Evolutionary conservation across 1,140 invertebrate genomes (phyloP).

Genomic region (Episyrphus balteatus): DNA sequence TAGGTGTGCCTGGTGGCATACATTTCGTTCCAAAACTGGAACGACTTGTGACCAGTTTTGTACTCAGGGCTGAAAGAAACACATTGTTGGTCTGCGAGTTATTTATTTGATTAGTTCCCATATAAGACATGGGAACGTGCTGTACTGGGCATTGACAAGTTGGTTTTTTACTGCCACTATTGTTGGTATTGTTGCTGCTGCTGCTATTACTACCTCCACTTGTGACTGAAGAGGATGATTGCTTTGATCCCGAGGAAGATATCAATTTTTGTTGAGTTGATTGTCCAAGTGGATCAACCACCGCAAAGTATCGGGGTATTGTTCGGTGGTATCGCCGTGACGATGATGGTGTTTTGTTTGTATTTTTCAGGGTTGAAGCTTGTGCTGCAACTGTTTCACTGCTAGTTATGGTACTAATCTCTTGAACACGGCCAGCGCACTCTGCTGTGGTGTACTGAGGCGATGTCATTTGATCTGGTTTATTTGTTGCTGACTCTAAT

Average conservation of each 20-base stretch:
- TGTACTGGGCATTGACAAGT: conserved; percentile 36
- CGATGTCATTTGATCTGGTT: neutral
- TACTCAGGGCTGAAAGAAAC: conserved; percentile 17
- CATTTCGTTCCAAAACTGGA: neutral
- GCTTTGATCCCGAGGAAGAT: conserved; percentile 9
- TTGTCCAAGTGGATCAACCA: conserved; percentile 20
- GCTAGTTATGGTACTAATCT: neutral
- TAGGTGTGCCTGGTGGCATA: conserved; percentile 2
- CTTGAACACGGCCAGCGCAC: neutral
- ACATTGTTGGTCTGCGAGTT: conserved; percentile 24
- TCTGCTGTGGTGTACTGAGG: neutral
- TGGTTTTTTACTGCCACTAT: conserved; percentile 21
- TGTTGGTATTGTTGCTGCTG: conserved; percentile 4
- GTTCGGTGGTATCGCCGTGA: conserved; percentile 35
- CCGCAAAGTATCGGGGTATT: conserved; percentile 34
- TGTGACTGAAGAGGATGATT: conserved; percentile 7
- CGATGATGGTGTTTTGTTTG: conserved; percentile 26
- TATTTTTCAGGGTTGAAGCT: conserved; percentile 13
- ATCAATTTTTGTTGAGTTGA: conserved; percentile 14
- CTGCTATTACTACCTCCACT: conserved; percentile 4
- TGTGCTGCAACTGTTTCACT: neutral
- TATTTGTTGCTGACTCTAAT: conserved; percentile 2
- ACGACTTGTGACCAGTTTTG: conserved; percentile 9
- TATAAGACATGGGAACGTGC: conserved; percentile 37
- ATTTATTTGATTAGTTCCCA: conserved; percentile 20